Base-by-base conservation (phyloP, 2,113 vertebrate species). In the Miniopterus natalensis region DNA sequence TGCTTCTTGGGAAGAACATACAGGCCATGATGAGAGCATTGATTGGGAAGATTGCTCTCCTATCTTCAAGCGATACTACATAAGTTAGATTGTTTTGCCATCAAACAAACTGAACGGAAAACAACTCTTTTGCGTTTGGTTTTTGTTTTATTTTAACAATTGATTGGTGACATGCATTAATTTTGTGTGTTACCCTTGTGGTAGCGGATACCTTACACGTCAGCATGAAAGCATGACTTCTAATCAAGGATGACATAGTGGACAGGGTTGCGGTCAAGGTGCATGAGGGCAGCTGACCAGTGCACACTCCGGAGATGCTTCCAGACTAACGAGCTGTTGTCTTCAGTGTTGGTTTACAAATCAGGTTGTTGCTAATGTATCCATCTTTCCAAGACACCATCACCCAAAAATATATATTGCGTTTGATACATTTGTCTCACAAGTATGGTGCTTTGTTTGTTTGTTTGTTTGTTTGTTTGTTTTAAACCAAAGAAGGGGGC, bases 401-500 rank as follows among this genome's bases (percentile, higher is more conserved):
- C 53, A 8, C 49, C 75, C 57, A n/a, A 53, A 65, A 51, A 45
- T 49, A 10, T 23, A 3, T 31, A 20, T 42, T 85, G 20, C 55
- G 14, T 89, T 83, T 88, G 63, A 70, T 42, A 78, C 53, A 27
- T 77, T 59, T 93, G 68, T 89, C 92, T 88, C 45, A 49, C n/a
- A 92, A 23, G 49, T 84, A 25, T 21, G 12, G 36, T 80, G 29
- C 80, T 84, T 78, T 73, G 27, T 49, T 68, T 27, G n/a, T 81
- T 81, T 63, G 57, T 51, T 84, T 85, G 27, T 79, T 77, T 73
- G 27, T 42, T 68, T 21, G n/a, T 45, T 81, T 81, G 55, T 51
- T 85, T 83, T 71, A 91, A 92, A 81, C 51, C 45, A 68, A 71
- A 89, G 15, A 65, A 55, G 68, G 6, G 27, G 51, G 21, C 29